Base-by-base conservation (phyloP, 2,888 invertebrate species). In the Adineta ricciae region DNA sequence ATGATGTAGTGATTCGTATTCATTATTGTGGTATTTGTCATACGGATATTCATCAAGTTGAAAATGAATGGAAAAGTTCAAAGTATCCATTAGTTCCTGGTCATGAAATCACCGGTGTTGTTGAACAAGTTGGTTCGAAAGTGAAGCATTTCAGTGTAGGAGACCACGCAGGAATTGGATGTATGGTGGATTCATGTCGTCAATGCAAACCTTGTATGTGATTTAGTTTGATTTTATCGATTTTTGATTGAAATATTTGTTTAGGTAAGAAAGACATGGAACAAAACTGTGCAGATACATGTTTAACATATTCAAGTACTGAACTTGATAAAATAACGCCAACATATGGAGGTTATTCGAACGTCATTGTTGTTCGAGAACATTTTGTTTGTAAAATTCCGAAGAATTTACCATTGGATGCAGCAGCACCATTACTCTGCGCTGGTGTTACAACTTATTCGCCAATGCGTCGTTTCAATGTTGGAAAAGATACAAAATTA, bases 21-120 rank as follows among this genome's bases (percentile, higher is more conserved):
- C 56, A 84, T 41, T 85, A 36, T 73, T 85, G 85, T 46, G 85
- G 85, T 83, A 84, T 85, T 49, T 85, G 85, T 50, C 85, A 85
- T 83, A 64, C 84, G 5, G 85, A 85, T 49, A 72, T 85, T 16
- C 84, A 83, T 64, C n/a, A 84, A n/a, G 83, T 56, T 5, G 9
- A 85, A 11, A 84, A 85, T 46, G 85, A 85, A 19, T 38, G 52
- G 64, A 21, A 54, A 24, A 24, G 24, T 16, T 46, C 46, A 73
- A 54, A 36, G 14, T 86, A 86, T 49, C 86, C 86, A 21, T 11
- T 85, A 7, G 84, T 86, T 19, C 86, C 86, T 7, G 86, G 86
- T 52, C 86, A 86, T 54, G 86, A 86, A 72, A 49, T 84, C 27
- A 84, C 84, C 24, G 86, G 86, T 19, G 24, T 73, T 46, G 84